A percentile compares a stretch with the other conserved stretches of the same genome.
These are phyloP conservation scores for Limnothrissa miodon DNA, from an alignment of 2,113 vertebrate genomes.

Conservation along the genomic window DNA sequence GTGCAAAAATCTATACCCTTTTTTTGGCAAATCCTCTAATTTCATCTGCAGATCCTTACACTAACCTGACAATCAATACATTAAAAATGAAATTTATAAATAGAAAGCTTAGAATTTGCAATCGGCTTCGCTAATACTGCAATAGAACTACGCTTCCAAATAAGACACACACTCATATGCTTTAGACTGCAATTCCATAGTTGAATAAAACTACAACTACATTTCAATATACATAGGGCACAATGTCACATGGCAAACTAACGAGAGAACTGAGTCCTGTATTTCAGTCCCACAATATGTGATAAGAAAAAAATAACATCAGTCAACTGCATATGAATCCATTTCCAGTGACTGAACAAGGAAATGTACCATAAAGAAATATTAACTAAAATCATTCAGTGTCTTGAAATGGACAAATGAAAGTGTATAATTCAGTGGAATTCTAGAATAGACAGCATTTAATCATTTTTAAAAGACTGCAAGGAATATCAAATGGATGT, in stretches of 20 bases:
- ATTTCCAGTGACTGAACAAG: not conserved
- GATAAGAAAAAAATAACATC: not conserved
- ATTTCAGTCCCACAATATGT: conserved; percentile 4
- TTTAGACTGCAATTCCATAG: not conserved
- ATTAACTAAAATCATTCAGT: not conserved
- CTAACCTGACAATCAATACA: not conserved
- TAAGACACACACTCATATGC: not conserved
- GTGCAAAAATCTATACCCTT: not conserved
- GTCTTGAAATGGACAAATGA: not conserved
- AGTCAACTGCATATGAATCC: not conserved
- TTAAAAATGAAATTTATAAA: not conserved
- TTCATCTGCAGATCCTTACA: too few relatives aligned
- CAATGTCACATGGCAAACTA: not conserved
- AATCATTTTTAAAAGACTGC: not conserved
- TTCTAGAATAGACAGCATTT: not conserved
- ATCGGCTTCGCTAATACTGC: conserved; percentile 3
- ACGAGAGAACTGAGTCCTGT: not conserved
- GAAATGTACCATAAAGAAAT: not conserved
- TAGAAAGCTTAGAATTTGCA: not conserved
- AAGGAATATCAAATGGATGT: not conserved
- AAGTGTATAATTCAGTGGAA: not conserved
- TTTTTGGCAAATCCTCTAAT: not conserved
- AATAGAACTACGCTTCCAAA: not conserved
- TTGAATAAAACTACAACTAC: not conserved
- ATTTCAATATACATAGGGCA: not conserved